Evolutionary conservation across 2,888 invertebrate genomes (phyloP).

Genomic region (Agrilus mali): DNA sequence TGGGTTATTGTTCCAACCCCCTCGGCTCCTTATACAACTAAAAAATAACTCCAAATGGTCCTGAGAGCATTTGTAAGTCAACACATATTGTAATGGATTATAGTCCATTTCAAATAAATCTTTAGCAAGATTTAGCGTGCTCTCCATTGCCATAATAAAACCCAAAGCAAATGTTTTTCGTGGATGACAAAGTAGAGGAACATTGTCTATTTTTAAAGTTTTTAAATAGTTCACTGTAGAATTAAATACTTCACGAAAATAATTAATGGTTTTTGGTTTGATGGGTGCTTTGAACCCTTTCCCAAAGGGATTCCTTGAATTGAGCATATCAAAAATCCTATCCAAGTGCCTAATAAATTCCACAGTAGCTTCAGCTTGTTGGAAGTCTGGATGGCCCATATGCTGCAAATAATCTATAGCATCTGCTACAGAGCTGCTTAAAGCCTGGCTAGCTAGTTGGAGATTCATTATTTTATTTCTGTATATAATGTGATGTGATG

Average conservation of each 20-base stretch:
- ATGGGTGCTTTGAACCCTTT: constrained; percentile 15
- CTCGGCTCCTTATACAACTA: too few species aligned
- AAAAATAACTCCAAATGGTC: constrained; percentile 16
- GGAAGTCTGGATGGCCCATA: background rate
- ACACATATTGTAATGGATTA: constrained; percentile 9
- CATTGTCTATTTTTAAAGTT: constrained; percentile 5
- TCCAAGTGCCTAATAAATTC: constrained; percentile 13
- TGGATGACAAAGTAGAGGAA: constrained; percentile 5
- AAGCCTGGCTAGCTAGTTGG: constrained; percentile 15
- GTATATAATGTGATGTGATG: background rate
- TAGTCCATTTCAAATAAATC: too few species aligned
- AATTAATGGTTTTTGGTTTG: constrained; percentile 7
- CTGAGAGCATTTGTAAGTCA: constrained; percentile 13
- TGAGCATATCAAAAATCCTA: constrained; percentile 16
- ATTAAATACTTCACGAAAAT: constrained; percentile 7
- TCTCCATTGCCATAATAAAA: constrained; percentile 9
- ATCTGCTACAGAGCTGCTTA: constrained; percentile 18
- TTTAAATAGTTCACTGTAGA: constrained; percentile 5
- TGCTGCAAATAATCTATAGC: constrained; percentile 11
- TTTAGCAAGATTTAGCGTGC: too few species aligned
- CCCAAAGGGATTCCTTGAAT: constrained; percentile 14
- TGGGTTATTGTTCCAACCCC: too few species aligned
- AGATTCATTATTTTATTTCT: constrained; percentile 9
- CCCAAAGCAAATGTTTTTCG: constrained; percentile 13
- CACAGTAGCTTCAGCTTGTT: constrained; percentile 12